Evolutionary conservation across 2,113 vertebrate species (phyloP).

Genomic region (Platichthys flesus): DNA sequence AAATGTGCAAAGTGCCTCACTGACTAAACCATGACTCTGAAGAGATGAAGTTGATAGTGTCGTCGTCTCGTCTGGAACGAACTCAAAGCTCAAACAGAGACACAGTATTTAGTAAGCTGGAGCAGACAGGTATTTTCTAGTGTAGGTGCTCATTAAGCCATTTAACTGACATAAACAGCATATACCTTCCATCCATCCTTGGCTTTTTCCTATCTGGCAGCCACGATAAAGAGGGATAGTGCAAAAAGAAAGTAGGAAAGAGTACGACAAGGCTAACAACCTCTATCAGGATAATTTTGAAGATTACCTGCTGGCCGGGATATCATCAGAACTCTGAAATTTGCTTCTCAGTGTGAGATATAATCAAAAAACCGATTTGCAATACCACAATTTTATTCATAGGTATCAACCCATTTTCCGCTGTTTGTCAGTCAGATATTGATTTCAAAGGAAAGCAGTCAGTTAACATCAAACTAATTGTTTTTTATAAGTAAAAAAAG

Average conservation of each 20-base stretch:
- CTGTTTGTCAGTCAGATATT: constrained; percentile 7
- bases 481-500: constrained; percentile 12
- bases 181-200: neutral
- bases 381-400: constrained; percentile 28
- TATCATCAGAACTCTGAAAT: constrained; percentile 25
- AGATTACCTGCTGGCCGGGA: constrained; percentile 16
- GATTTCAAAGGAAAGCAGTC: constrained; percentile 39
- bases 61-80: neutral
- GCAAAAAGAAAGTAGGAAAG: neutral
- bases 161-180: neutral
- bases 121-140: neutral
- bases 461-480: neutral
- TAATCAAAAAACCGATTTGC: constrained; percentile 15
- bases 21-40: neutral
- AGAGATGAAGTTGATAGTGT: neutral
- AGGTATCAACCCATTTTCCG: neutral
- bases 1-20: neutral
- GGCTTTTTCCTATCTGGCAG: constrained; percentile 13
- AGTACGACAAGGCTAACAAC: neutral
- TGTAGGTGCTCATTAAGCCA: neutral
- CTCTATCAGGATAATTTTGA: constrained; percentile 21
- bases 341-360: constrained; percentile 16
- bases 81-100: neutral
- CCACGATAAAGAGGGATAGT: neutral
- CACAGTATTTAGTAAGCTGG: neutral